These are phyloP conservation scores for Drosophila watanabei DNA, from an alignment of 1,140 invertebrate genomes.

Conservation along the genomic window DNA sequence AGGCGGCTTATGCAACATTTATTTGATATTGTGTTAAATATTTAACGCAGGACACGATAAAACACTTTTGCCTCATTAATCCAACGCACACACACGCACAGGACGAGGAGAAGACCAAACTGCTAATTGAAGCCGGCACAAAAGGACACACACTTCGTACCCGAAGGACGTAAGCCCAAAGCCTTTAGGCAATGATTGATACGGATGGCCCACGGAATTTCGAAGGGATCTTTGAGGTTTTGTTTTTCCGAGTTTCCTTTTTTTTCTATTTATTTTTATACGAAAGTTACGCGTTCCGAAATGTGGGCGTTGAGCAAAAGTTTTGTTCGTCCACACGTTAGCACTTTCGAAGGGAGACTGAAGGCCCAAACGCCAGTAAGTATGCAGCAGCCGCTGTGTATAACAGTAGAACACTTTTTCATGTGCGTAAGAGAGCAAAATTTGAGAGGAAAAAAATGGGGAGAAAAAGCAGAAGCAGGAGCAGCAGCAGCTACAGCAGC, in stretches of 20 bases:
- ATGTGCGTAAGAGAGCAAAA: conserved; percentile 8
- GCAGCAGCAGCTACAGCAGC: neutral
- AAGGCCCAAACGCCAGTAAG: conserved; percentile 55
- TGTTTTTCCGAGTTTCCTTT: conserved; percentile 2
- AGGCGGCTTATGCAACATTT: conserved; percentile 78
- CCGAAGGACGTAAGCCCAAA: conserved; percentile 17
- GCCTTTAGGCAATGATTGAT: conserved; percentile 46
- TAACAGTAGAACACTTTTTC: conserved; percentile 30
- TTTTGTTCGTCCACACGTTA: conserved; percentile 53
- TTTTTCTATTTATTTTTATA: conserved; percentile 12
- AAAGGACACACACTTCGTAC: conserved; percentile 21
- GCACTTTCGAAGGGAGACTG: conserved; percentile 76
- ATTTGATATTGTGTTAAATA: conserved; percentile 81
- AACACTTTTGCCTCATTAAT: conserved; percentile 83
- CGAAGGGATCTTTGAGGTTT: conserved; percentile 6
- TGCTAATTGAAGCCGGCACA: conserved; percentile 66
- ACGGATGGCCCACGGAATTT: conserved; percentile 31
- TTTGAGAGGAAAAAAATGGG: conserved; percentile 4
- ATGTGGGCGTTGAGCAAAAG: conserved; percentile 22
- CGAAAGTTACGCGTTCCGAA: conserved; percentile 36
- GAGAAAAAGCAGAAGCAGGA: neutral
- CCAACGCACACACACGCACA: conserved; percentile 21
- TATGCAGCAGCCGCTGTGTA: conserved; percentile 63
- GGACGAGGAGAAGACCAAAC: conserved; percentile 13
- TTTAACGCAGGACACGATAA: conserved; percentile 81